Conservation (phyloP, 2,113 vertebrate species). For the Suricata suricatta region DNA sequence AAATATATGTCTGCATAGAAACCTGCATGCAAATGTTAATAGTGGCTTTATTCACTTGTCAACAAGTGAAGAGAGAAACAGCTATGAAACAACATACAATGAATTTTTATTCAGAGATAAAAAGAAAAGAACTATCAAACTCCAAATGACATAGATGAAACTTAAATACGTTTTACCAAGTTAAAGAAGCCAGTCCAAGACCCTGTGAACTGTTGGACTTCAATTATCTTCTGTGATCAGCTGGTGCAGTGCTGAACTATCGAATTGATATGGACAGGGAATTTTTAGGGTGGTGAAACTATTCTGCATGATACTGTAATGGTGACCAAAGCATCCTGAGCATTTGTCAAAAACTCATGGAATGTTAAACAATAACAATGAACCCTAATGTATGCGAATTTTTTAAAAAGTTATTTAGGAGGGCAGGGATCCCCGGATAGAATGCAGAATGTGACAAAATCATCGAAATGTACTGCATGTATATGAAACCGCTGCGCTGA, state of each 20-base stretch:
- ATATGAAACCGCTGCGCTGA: background rate
- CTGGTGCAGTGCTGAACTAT: too few relatives aligned
- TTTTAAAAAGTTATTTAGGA: background rate
- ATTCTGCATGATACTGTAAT: background rate
- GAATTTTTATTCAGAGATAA: background rate
- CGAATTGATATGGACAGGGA: background rate
- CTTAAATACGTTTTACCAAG: background rate
- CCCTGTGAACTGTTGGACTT: background rate
- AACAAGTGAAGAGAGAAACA: background rate
- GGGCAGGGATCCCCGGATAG: background rate
- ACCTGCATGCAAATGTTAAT: background rate
- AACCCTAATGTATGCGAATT: background rate
- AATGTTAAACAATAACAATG: background rate
- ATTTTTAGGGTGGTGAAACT: background rate
- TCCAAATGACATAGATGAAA: background rate
- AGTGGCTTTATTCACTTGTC: background rate
- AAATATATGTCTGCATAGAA: background rate
- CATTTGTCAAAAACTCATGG: background rate
- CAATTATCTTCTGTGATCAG: background rate
- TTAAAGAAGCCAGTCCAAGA: background rate
- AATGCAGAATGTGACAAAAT: background rate
- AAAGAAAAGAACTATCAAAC: background rate
- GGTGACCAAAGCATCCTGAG: background rate
- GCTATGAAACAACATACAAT: too few relatives aligned
- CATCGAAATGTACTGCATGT: too few relatives aligned